Conservation (phyloP, 2,113 vertebrate species). For the Muntiacus reevesi region DNA sequence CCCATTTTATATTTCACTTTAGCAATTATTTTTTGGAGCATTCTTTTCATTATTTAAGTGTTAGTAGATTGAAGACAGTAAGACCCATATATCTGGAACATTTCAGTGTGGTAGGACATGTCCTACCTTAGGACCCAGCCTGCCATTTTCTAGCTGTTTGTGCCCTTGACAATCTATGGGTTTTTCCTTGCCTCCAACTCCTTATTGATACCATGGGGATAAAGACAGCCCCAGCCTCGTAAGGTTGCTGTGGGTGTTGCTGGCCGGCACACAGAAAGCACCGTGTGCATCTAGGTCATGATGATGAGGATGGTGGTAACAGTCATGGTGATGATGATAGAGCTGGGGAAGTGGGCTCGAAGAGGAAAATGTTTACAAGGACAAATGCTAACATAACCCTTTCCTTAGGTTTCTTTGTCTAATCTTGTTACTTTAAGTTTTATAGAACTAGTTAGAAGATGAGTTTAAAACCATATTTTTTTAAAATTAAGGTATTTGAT, state of each 20-base stretch:
- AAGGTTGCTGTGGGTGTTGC: not conserved
- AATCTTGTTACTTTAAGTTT: not conserved
- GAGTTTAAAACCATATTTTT: not conserved
- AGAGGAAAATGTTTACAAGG: not conserved
- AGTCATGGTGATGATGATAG: not conserved
- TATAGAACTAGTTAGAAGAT: not conserved
- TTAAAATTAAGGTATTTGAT: not conserved
- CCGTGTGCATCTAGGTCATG: not conserved
- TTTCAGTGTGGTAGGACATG: not conserved
- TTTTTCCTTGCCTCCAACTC: not conserved
- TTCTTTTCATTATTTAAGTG: not conserved
- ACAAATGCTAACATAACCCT: not conserved
- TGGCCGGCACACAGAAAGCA: accelerated
- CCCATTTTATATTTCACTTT: not conserved
- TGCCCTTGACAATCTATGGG: not conserved
- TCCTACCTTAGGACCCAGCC: not conserved
- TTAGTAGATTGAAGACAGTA: not conserved
- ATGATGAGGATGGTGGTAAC: not conserved
- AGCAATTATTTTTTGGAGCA: not conserved
- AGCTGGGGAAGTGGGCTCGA: not conserved
- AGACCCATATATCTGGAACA: not conserved
- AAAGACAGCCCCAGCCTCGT: not conserved
- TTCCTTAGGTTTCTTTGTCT: not conserved
- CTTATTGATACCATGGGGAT: not conserved
- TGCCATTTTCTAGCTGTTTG: not conserved